Base-by-base conservation (phyloP, 2,113 vertebrate species). In the Eulemur macaco region DNA sequence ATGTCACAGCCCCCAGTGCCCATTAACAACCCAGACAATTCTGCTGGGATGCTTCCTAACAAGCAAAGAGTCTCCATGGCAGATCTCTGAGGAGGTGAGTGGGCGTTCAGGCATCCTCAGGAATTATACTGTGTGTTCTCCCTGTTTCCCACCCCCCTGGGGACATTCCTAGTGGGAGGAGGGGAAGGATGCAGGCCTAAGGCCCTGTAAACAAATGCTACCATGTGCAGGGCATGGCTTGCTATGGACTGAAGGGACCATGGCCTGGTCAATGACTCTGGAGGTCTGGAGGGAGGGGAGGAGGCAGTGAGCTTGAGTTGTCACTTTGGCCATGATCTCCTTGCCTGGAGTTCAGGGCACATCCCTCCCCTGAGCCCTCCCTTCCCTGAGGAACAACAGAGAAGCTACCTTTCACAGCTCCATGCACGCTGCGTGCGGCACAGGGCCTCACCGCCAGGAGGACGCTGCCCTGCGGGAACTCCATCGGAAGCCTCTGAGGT, bases 351-450 rank as follows among this genome's bases (percentile, higher is more conserved):
- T 66, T 31, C 77, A 21, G 77, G 25, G 29, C 34, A 15, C 2
- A 5, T 21, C 21, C 39, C 58, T 77, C 80, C 73, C 25, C 14
- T 1, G 29, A 42, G 71, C 23, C 66, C n/a, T 76, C 39, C 4
- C 12, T 71, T 50, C 64, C 58, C 68, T 31, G 25, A 8, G 6
- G 50, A 76, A 50, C 17, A 45, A 81, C 15, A 3, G 10, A 39
- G 60, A 58, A 71, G 15, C 29, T 15, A 0, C 10, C 6, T 8
- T 15, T 34, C 29, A 11, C 8, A 29, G 31, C 39, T 63, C 50
- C 29, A 3, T 3, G 21, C 50, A 18, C 11, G 1, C 25, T 10
- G 54, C 6, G 11, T 2, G 8, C 1, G 17, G 34, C 12, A n/a
- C 0, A 25, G 25, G 45, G 8, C 25, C 42, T 42, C 47, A 21